Evolutionary conservation across 2,113 vertebrate species (phyloP).

Genomic region (Sebastes schlegelii): DNA sequence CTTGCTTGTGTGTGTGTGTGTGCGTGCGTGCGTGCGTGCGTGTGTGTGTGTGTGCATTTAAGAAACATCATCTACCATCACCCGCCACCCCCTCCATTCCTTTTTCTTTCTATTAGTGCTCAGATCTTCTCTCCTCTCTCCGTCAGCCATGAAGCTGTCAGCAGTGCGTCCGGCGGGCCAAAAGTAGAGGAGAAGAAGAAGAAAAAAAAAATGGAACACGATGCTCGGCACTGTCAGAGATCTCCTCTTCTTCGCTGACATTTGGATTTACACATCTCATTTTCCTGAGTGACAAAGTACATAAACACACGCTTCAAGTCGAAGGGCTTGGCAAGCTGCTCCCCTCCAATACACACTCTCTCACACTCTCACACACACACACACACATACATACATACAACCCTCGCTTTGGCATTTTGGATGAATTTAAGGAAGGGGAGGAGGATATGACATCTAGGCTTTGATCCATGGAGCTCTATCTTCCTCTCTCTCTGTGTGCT

Average conservation of each 20-base stretch:
- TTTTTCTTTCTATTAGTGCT: constrained; percentile 32
- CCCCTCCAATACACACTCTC: constrained; percentile 31
- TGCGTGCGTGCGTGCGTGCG: constrained; percentile 8
- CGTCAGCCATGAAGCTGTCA: constrained; percentile 73
- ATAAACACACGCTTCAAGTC: constrained; percentile 80
- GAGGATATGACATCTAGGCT: constrained; percentile 69
- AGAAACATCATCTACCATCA: constrained; percentile 36
- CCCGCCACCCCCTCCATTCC: not conserved
- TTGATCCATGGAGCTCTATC: constrained; percentile 74
- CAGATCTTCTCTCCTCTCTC: constrained; percentile 43
- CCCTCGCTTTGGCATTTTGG: constrained; percentile 56
- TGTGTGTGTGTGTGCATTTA: not conserved
- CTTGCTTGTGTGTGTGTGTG: constrained; percentile 8
- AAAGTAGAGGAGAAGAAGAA: constrained; percentile 44
- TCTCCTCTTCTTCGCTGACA: constrained; percentile 70
- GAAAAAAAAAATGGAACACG: constrained; percentile 55
- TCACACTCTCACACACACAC: constrained; percentile 44
- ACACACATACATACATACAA: constrained; percentile 46
- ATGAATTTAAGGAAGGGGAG: constrained; percentile 61
- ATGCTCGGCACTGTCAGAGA: constrained; percentile 64
- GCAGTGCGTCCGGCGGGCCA: constrained; percentile 57
- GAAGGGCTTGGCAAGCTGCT: constrained; percentile 68
- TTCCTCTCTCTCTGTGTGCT: constrained; percentile 45
- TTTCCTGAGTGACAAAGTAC: constrained; percentile 82
- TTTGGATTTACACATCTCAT: constrained; percentile 83